These are phyloP conservation scores for Drosophila sturtevanti DNA, from an alignment of 1,140 invertebrate genomes.

Conservation along the genomic window DNA sequence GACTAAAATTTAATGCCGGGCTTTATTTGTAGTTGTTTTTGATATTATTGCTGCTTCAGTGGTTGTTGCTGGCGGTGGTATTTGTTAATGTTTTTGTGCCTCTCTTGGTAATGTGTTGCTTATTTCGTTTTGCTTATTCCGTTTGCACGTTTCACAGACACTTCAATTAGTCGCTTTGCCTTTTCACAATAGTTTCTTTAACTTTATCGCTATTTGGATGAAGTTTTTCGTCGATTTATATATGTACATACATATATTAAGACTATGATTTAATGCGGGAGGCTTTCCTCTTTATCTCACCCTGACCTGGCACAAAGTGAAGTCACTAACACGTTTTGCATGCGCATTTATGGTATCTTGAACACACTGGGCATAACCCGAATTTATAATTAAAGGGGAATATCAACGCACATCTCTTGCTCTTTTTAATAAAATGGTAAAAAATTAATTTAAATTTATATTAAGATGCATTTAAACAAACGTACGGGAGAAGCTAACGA, in stretches of 20 bases:
- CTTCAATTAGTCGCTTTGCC: constrained; percentile 67
- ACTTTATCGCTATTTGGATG: constrained; percentile 24
- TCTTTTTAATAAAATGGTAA: constrained; percentile 44
- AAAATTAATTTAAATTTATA: constrained; percentile 30
- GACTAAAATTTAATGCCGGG: constrained; percentile 73
- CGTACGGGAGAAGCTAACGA: background rate
- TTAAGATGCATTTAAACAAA: constrained; percentile 33
- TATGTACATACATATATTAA: background rate
- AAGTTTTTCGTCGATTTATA: background rate
- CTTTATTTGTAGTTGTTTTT: constrained; percentile 35
- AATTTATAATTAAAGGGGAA: constrained; percentile 3
- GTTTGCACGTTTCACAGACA: constrained; percentile 58
- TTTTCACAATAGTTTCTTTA: constrained; percentile 63
- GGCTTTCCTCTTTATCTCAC: constrained; percentile 25
- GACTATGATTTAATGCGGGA: constrained; percentile 13
- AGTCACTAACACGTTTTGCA: constrained; percentile 20
- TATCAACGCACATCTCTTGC: constrained; percentile 33
- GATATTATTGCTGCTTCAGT: constrained; percentile 21
- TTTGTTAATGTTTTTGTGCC: constrained; percentile 34
- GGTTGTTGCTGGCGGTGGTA: background rate
- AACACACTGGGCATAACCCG: constrained; percentile 1
- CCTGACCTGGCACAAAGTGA: constrained; percentile 60
- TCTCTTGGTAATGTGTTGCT: constrained; percentile 44
- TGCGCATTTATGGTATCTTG: constrained; percentile 61
- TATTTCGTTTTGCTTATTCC: constrained; percentile 73